Conservation (phyloP, 2,797 vertebrate genomes). For the Hydrolagus colliei region DNA sequence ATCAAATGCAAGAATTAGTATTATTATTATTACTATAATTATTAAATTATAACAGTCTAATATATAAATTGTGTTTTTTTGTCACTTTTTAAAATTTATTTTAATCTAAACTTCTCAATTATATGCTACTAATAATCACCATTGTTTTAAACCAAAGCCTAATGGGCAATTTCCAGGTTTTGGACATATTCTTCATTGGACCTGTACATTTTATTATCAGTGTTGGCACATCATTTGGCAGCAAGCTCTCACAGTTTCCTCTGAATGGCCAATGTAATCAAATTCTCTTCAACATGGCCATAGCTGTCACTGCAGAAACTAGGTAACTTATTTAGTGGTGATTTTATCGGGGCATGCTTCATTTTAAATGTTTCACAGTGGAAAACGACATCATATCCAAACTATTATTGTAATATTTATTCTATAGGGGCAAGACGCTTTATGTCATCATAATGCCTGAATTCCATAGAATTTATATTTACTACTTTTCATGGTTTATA, state of each 20-base stretch:
- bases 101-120: too few species aligned
- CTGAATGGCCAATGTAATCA: neutral
- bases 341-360: neutral
- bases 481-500: neutral
- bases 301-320: conserved; percentile 2
- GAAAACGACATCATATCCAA: neutral
- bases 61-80: too few species aligned
- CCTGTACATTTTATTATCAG: neutral
- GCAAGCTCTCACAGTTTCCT: neutral
- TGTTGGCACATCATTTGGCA: conserved; percentile 6
- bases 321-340: conserved; percentile 6
- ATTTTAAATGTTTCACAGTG: neutral
- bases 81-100: too few species aligned
- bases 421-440: too few species aligned
- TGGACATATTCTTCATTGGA: neutral
- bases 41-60: too few species aligned
- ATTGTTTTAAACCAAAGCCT: neutral
- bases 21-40: too few species aligned
- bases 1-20: too few species aligned
- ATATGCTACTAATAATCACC: too few species aligned
- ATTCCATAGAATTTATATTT: neutral
- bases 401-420: neutral
- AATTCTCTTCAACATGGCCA: neutral
- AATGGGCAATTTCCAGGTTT: neutral
- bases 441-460: neutral